Conservation (phyloP, 1,140 invertebrate genomes). For the Drosophila leontia region DNA sequence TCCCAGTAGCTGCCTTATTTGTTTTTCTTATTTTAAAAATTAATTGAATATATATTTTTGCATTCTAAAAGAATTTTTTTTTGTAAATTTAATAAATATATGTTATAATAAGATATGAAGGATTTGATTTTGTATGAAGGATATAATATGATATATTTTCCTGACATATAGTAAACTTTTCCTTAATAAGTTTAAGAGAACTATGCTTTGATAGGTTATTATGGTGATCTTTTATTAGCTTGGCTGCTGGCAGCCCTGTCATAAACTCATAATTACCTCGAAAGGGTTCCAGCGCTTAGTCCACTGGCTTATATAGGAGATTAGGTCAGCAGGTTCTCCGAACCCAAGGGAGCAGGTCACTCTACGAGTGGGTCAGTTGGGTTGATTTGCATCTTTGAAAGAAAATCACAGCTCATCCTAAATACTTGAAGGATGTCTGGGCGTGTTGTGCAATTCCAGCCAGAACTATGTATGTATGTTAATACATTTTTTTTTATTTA, state of each 20-base stretch:
- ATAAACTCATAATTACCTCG: constrained; percentile 80
- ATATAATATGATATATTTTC: too few species aligned
- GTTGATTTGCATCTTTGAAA: constrained; percentile 1
- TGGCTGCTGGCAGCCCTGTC: constrained; percentile 20
- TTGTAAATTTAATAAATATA: too few species aligned
- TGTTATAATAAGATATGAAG: background rate
- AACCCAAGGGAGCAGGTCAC: constrained; percentile 2
- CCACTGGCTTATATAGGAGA: constrained; percentile 9
- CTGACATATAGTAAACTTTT: too few species aligned
- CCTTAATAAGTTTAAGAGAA: too few species aligned
- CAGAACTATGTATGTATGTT: too few species aligned
- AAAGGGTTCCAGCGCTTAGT: constrained; percentile 29
- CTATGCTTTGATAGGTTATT: too few species aligned
- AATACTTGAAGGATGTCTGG: background rate
- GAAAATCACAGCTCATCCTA: background rate
- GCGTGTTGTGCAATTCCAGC: background rate
- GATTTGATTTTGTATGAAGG: background rate
- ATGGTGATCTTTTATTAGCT: background rate
- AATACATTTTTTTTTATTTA: background rate
- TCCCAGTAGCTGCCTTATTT: background rate
- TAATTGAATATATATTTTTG: too few species aligned
- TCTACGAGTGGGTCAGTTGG: constrained; percentile 7
- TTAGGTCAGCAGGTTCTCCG: constrained; percentile 33
- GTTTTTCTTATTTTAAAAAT: background rate
- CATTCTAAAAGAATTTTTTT: too few species aligned